A percentile compares a stretch with the other conserved stretches of the same genome.
Conservation (phyloP, 2,888 invertebrate species). For the Scaptomyza tumidula region DNA sequence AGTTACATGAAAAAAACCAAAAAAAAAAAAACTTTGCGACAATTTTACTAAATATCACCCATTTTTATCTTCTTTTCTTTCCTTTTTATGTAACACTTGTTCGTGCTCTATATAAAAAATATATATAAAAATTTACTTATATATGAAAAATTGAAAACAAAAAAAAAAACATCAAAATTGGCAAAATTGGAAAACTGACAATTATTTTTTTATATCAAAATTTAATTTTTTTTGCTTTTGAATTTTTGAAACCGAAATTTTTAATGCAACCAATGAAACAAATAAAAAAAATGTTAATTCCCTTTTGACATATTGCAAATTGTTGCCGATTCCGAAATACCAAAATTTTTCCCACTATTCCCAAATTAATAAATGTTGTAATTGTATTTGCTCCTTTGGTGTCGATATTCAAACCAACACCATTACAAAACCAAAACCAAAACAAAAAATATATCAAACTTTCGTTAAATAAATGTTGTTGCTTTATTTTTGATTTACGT, state of each 20-base stretch:
- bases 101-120: slow-evolving; percentile 76
- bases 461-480: slow-evolving; percentile 80
- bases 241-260: slow-evolving; percentile 43
- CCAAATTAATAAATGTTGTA: slow-evolving; percentile 77
- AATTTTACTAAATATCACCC: slow-evolving; percentile 82
- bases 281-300: slow-evolving; percentile 1
- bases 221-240: slow-evolving; percentile 47
- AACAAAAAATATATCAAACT: slow-evolving; percentile 57
- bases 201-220: slow-evolving; percentile 42
- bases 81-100: slow-evolving; percentile 78
- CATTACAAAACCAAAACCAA: slow-evolving; percentile 31
- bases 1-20: slow-evolving; percentile 57
- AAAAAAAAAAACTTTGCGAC: slow-evolving; percentile 60
- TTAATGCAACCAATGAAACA: slow-evolving; percentile 39
- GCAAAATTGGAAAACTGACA: slow-evolving; percentile 80
- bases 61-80: slow-evolving; percentile 79
- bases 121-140: slow-evolving; percentile 37
- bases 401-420: slow-evolving; percentile 60
- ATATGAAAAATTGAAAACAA: slow-evolving; percentile 71
- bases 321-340: slow-evolving; percentile 48
- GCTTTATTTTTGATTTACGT: slow-evolving; percentile 57
- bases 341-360: slow-evolving; percentile 38
- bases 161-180: slow-evolving; percentile 76
- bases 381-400: slow-evolving; percentile 79
- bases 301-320: slow-evolving; percentile 49